Conservation (phyloP, 2,113 vertebrate genomes). For the Sminthopsis crassicaudata region DNA sequence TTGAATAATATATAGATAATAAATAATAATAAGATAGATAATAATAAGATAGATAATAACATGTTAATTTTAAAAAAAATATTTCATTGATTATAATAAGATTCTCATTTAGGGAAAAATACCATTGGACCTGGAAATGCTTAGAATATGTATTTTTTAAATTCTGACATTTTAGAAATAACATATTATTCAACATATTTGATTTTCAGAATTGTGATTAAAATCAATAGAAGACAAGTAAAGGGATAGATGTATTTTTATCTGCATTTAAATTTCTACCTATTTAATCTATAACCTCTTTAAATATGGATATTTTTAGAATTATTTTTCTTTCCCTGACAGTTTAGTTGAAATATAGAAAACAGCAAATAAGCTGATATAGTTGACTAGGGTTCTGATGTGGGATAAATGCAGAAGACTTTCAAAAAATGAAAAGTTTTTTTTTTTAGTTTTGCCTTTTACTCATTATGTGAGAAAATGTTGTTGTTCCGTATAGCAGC, state of each 20-base stretch:
- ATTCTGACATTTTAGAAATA: background rate
- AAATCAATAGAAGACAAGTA: background rate
- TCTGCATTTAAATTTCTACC: background rate
- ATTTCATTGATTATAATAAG: background rate
- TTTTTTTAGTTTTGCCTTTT: fast-evolving
- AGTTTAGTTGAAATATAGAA: slow-evolving; percentile 4
- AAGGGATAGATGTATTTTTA: background rate
- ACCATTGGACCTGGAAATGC: background rate
- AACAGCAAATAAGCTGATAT: background rate
- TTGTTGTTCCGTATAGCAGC: fast-evolving
- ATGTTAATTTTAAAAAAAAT: background rate
- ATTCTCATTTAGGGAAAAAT: background rate
- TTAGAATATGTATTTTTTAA: background rate
- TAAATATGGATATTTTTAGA: background rate
- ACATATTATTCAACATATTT: background rate
- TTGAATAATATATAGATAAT: background rate
- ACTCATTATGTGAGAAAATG: background rate
- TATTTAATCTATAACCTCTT: background rate
- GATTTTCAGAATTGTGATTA: background rate
- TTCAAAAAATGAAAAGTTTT: background rate
- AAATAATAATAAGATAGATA: background rate
- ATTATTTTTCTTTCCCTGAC: background rate
- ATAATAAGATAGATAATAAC: background rate
- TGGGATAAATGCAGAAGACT: background rate
- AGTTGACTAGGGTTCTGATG: background rate